phyloP scores from a whole-genome alignment of 2,797 vertebrate genomes.

The Amniataba percoides region DNA sequence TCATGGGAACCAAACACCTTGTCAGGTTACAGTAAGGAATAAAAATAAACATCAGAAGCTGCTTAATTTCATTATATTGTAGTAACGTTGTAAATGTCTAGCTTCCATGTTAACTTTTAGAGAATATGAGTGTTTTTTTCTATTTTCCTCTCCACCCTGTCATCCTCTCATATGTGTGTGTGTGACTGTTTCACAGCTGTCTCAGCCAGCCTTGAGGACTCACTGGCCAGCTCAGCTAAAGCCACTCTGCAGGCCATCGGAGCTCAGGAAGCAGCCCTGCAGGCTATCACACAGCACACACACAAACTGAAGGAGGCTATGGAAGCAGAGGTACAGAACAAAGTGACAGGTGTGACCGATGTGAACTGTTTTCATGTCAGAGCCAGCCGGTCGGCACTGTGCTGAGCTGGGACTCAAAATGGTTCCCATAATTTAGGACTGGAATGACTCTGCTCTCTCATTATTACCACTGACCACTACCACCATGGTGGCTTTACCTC shows the following conservation, averaged over 20 bases:
- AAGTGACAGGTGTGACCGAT: background rate
- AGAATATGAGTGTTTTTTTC: background rate
- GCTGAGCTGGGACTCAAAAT: background rate
- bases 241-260: constrained; percentile 90
- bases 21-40: too few species aligned
- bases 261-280: constrained; percentile 92
- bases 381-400: background rate
- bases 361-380: background rate
- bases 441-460: background rate
- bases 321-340: constrained; percentile 90
- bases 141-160: background rate
- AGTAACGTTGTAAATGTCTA: background rate
- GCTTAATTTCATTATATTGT: background rate
- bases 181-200: constrained; percentile 81
- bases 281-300: constrained; percentile 89
- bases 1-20: background rate
- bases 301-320: constrained; percentile 92
- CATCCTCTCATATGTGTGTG: background rate
- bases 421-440: background rate
- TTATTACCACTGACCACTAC: background rate
- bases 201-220: constrained; percentile 87
- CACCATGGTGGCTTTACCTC: background rate
- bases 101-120: background rate
- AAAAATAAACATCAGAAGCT: background rate
- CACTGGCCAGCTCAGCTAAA: constrained; percentile 86